A percentile compares a stretch with the other conserved stretches of the same genome.
These are phyloP conservation scores for Triplophysa dalaica DNA, from an alignment of 2,113 vertebrate genomes.

Conservation along the genomic window DNA sequence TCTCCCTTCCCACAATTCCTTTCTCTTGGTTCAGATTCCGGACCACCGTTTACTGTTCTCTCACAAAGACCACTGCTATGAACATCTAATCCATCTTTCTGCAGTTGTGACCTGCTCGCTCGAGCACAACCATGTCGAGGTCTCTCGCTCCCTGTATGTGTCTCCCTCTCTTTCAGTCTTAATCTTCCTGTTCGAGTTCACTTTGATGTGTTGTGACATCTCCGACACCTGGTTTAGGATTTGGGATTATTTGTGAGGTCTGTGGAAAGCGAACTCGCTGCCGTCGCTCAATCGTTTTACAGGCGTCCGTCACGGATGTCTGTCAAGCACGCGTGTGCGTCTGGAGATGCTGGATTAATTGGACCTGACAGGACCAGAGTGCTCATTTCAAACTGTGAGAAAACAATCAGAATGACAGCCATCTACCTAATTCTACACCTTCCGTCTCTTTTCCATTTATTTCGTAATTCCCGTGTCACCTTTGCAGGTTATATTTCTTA, in stretches of 20 bases:
- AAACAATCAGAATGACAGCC: conserved; percentile 31
- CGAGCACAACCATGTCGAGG: neutral
- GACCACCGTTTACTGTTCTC: neutral
- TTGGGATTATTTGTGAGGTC: conserved; percentile 28
- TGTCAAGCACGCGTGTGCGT: neutral
- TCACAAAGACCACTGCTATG: neutral
- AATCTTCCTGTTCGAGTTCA: neutral
- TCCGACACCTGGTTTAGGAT: conserved; percentile 26
- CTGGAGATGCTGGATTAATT: conserved; percentile 31
- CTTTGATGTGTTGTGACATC: conserved; percentile 30
- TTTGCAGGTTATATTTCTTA: neutral
- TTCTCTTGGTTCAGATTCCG: conserved; percentile 27
- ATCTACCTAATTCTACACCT: conserved; percentile 15
- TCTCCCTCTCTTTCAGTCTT: conserved; percentile 4
- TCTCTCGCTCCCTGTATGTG: neutral
- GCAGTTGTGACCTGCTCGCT: conserved; percentile 5
- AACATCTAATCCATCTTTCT: conserved; percentile 5
- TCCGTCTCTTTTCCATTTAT: neutral
- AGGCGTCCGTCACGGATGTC: conserved; percentile 9
- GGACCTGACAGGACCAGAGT: conserved; percentile 31
- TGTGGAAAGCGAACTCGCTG: conserved; percentile 10
- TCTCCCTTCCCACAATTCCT: neutral
- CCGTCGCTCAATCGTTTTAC: conserved; percentile 9
- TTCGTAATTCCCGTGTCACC: no score
- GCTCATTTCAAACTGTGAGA: conserved; percentile 29